phyloP scores from a whole-genome alignment of 2,888 invertebrate species.

The Apotomis capreana region DNA sequence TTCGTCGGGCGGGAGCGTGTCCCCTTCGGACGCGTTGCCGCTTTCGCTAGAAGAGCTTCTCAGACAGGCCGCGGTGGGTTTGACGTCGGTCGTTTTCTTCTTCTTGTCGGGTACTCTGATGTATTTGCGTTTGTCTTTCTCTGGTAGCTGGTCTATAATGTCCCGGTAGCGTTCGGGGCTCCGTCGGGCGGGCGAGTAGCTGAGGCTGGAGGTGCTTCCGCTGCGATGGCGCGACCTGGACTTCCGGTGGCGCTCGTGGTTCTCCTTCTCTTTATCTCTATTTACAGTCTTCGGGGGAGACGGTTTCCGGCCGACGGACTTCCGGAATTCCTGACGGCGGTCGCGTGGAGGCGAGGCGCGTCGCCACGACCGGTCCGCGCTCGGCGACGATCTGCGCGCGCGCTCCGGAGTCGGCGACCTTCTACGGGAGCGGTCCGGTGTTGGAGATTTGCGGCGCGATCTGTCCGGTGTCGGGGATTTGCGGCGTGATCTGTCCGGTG shows the following conservation, averaged over 20 bases:
- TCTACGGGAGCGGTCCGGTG: not conserved
- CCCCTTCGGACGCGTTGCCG: slow-evolving; percentile 82
- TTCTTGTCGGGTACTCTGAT: slow-evolving; percentile 72
- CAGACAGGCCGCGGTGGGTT: slow-evolving; percentile 80
- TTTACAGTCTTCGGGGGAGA: slow-evolving; percentile 52
- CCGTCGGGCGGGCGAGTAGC: slow-evolving; percentile 87
- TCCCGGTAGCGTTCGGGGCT: slow-evolving; percentile 88
- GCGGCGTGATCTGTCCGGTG: slow-evolving; percentile 8
- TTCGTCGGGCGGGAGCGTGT: slow-evolving; percentile 79
- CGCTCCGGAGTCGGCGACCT: slow-evolving; percentile 18
- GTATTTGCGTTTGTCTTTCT: slow-evolving; percentile 81
- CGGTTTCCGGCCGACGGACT: slow-evolving; percentile 50
- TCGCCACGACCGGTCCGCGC: slow-evolving; percentile 2
- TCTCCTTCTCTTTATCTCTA: slow-evolving; percentile 52
- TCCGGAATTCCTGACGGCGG: slow-evolving; percentile 21
- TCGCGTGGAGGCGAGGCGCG: not conserved
- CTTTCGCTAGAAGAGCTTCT: slow-evolving; percentile 84
- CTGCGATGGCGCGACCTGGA: slow-evolving; percentile 63
- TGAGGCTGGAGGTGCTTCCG: slow-evolving; percentile 83
- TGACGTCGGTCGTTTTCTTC: slow-evolving; percentile 60
- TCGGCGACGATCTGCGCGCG: not conserved
- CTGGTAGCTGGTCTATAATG: slow-evolving; percentile 83
- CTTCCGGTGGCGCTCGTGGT: slow-evolving; percentile 52
- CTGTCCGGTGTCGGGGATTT: slow-evolving; percentile 6
- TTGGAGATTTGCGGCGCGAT: slow-evolving; percentile 7